phyloP scores from a whole-genome alignment of 2,888 invertebrate genomes.

The Scaptomyza flava region DNA sequence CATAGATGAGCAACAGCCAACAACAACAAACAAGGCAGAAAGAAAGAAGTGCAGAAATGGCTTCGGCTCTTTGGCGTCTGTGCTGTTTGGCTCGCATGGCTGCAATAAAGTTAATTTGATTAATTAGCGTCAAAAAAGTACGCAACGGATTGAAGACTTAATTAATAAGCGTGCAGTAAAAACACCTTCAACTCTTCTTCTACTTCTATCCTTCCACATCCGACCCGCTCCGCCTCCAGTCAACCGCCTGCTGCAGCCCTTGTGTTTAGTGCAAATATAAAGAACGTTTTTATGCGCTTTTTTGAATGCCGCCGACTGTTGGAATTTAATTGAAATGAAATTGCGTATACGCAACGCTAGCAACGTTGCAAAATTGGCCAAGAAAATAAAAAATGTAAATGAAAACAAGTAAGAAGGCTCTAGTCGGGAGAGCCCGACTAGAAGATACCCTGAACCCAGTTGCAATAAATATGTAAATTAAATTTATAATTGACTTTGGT shows the following conservation, averaged over 20 bases:
- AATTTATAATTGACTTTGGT: too few species aligned
- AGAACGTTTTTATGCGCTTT: slow-evolving; percentile 9
- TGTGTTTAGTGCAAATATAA: slow-evolving; percentile 18
- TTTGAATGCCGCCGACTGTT: neutral
- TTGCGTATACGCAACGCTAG: slow-evolving; percentile 59
- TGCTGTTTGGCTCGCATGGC: slow-evolving; percentile 1
- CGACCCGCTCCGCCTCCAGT: too few species aligned
- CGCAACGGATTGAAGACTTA: slow-evolving; percentile 58
- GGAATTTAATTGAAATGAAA: slow-evolving; percentile 54
- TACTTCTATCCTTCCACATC: neutral
- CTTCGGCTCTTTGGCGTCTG: slow-evolving; percentile 4
- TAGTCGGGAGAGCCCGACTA: too few species aligned
- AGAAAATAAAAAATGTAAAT: neutral
- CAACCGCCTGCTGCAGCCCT: too few species aligned
- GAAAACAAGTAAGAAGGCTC: neutral
- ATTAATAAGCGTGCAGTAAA: slow-evolving; percentile 48
- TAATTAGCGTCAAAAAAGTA: slow-evolving; percentile 60
- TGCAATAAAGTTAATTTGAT: slow-evolving; percentile 60
- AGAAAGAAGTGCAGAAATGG: slow-evolving; percentile 34
- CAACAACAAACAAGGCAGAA: slow-evolving; percentile 7
- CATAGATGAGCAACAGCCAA: slow-evolving; percentile 32
- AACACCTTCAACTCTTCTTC: neutral
- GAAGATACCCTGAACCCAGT: too few species aligned
- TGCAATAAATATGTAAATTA: too few species aligned
- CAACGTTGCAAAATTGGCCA: slow-evolving; percentile 13